Evolutionary conservation across 2,113 vertebrate species (phyloP), one percentile per base, ranked within the genome.

Genomic region (Tachysurus fulvidraco): DNA sequence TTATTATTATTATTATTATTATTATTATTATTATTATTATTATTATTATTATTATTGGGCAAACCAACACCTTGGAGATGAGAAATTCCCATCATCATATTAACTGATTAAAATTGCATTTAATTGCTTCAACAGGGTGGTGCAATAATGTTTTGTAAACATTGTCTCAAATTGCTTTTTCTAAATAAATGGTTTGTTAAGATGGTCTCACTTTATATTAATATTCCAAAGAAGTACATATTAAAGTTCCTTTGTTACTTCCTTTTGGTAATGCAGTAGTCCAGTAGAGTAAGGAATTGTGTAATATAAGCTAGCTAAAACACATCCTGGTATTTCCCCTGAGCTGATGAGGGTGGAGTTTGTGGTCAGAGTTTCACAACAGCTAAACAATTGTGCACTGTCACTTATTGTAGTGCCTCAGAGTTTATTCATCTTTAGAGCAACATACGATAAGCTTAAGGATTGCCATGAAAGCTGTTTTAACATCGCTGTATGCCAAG

Each of bases 401-500:
- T 55, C 50, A 55, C 44, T 55, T 28, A n/a, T n/a, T n/a, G n/a
- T n/a, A 54, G 23, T 44, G 10, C 21, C 14, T 80, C 36, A 82
- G 60, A 36, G 25, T 46, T 82, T 30, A 46, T n/a, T 65, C 23
- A 46, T 1, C 12, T 64, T 62, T 64, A 36, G 1, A 59, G 3
- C 30, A 41, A 10, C 57, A 60, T 21, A 60, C 16, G 1, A 21
- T 25, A 21, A 16, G 17, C 55, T 1, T 62, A 41, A 64, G 57
- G 11, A 46, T 36, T 46, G 36, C 80, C 62, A 62, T 36, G 19
- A 60, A n/a, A 54, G 3, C 3, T 28, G n/a, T 13, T 30, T 80
- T 30, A 17, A 41, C 25, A 74, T 30, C 54, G 62, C 91, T 91
- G 91, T 64, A 65, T 0, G 69, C n/a, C 78, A 91, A n/a, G 86